Base-by-base conservation (phyloP, 2,113 vertebrate species). In the Salminus brasiliensis region DNA sequence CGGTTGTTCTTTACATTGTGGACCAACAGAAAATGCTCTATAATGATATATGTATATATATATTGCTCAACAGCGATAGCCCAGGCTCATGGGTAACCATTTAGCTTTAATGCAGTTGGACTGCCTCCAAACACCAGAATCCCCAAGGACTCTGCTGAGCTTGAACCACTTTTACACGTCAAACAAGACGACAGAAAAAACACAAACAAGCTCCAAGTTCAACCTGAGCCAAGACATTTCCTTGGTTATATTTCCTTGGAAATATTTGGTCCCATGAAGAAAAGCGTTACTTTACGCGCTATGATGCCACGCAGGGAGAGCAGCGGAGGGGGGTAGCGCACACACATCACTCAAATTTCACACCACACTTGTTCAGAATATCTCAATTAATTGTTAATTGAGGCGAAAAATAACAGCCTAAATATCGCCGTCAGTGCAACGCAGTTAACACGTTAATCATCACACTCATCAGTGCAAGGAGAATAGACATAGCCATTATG, bases 391-490 rank as follows among this genome's bases (percentile, higher is more conserved):
- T 68, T 74, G 72, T 72, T 74, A 80, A 72, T 80, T 76, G 60
- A 80, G 63, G 93, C 93, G 94, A 94, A 95, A 94, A 95, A 78
- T 74, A 77, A 55, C 52, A 55, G 52, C n/a, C 52, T 55, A 55
- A 95, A 94, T 95, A 94, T 94, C 91, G 91, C 6, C 93, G 94
- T 94, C 92, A 92, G 94, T 93, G 93, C 92, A 94, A 93, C 93
- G 93, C 91, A 93, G 93, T 94, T 95, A 95, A 95, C 94, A 94
- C 95, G 94, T 95, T 95, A 96, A 95, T 96, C 94, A 96, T 94
- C 95, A 95, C 94, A 95, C 94, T 93, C 74, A 73, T 80, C 68
- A 80, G 30, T 30, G 47, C 5, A 60, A 69, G 74, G 43, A 80
- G 43, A 84, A 84, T 55, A 68, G 82, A 60, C 74, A 52, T 78